Base-by-base conservation (phyloP, 2,113 vertebrate species). In the Stomatorhinus ivindoensis region DNA sequence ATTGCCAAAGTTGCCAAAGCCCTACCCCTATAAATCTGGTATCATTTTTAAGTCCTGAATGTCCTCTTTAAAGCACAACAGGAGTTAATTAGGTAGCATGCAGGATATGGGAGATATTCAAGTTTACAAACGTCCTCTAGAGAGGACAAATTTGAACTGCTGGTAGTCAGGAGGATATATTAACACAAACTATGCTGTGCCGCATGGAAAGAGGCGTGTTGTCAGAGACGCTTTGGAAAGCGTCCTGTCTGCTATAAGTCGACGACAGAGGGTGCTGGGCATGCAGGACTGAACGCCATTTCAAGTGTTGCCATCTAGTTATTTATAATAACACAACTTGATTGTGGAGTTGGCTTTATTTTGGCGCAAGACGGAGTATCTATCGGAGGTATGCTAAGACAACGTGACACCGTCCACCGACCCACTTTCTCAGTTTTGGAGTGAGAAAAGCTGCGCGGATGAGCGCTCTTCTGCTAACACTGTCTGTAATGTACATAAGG, bases 381-480 rank as follows among this genome's bases (percentile, higher is more conserved):
- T n/a, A n/a, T 24, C 24, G 55, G 9, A 10, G 61, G 24, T 9
- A 65, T 65, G 61, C n/a, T 65, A n/a, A n/a, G 24, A 27, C 61
- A 11, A 27, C 27, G 61, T 65, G 61, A 65, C 61, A 10, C 9
- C 3, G 61, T 65, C 9, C 3, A 3, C 61, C 61, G 61, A n/a
- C n/a, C n/a, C 61, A 65, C 9, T 65, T 65, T 65, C 61, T 27
- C n/a, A n/a, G 9, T 3, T 9, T 10, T 27, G 61, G 61, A 61
- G 86, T 39, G 31, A 55, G 15, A 11, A 21, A 58, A 13, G 39
- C 51, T 8, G 86, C 17, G 51, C 90, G 69, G 87, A 92, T 93
- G 91, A 91, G 53, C 90, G 53, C 88, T 89, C 10, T 90, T 58
- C 10, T 90, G 87, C 55, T 86, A 53, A 11, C 88, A 27, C 73